These are phyloP conservation scores for Rhynchophorus ferrugineus DNA, from an alignment of 1,140 invertebrate genomes.

Conservation along the genomic window DNA sequence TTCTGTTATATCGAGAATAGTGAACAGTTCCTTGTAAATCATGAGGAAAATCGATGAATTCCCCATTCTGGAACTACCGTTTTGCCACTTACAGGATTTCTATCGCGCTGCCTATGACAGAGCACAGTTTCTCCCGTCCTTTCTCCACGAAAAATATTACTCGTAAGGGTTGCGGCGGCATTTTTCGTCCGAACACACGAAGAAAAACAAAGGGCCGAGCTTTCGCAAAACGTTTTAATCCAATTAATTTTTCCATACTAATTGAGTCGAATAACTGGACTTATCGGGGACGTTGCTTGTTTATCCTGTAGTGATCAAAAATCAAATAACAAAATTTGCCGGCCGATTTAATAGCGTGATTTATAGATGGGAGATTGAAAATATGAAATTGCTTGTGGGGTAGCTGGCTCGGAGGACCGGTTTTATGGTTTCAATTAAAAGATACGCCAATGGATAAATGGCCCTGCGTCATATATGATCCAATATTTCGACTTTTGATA, in stretches of 20 bases:
- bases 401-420: constrained; percentile 8
- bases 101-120: background rate
- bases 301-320: constrained; percentile 19
- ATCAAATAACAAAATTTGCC: constrained; percentile 20
- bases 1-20: constrained; percentile 30
- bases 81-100: background rate
- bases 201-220: background rate
- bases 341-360: constrained; percentile 21
- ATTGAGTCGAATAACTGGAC: constrained; percentile 11
- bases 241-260: constrained; percentile 15
- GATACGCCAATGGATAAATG: constrained; percentile 21
- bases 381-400: constrained; percentile 20
- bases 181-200: background rate
- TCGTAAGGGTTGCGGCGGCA: background rate
- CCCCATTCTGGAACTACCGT: background rate
- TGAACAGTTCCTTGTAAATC: constrained; percentile 32
- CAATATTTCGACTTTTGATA: constrained; percentile 17
- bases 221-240: background rate
- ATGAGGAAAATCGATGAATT: constrained; percentile 24
- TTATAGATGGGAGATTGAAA: constrained; percentile 23
- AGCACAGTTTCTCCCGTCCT: background rate
- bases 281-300: constrained; percentile 12
- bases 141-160: background rate
- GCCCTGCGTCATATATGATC: constrained; percentile 16
- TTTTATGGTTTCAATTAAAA: constrained; percentile 26